phyloP scores from a whole-genome alignment of 2,888 invertebrate genomes.

The Cynaeus angustus region DNA sequence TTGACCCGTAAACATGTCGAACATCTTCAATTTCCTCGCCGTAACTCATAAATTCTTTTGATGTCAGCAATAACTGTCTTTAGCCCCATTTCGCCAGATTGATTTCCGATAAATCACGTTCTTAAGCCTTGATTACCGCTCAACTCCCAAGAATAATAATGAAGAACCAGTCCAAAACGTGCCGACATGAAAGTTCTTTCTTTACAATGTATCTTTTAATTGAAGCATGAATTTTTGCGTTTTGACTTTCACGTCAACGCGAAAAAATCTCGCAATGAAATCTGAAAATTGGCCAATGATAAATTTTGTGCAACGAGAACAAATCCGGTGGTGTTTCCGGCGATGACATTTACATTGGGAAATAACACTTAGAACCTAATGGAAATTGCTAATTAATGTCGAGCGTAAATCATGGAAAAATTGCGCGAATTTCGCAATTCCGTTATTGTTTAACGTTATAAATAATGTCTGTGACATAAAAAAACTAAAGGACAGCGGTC shows the following conservation, averaged over 20 bases:
- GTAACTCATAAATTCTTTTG: not conserved
- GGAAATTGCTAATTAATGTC: conserved; percentile 30
- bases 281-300: not conserved
- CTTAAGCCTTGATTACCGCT: conserved; percentile 19
- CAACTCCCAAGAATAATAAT: conserved; percentile 4
- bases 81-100: conserved; percentile 3
- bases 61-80: conserved; percentile 1
- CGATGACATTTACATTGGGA: conserved; percentile 10
- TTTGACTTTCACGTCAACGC: conserved; percentile 44
- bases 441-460: too few species aligned
- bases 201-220: conserved; percentile 38
- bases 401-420: conserved; percentile 6
- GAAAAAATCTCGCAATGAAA: conserved; percentile 22
- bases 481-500: not conserved
- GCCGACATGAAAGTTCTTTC: conserved; percentile 33
- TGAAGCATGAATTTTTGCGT: conserved; percentile 24
- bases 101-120: conserved; percentile 25
- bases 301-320: not conserved
- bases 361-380: conserved; percentile 14
- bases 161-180: conserved; percentile 13
- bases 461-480: too few species aligned
- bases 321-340: not conserved
- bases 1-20: not conserved
- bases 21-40: not conserved
- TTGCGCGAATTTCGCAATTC: too few species aligned